Conservation (phyloP, 2,888 invertebrate genomes). For the Timandra comae region DNA sequence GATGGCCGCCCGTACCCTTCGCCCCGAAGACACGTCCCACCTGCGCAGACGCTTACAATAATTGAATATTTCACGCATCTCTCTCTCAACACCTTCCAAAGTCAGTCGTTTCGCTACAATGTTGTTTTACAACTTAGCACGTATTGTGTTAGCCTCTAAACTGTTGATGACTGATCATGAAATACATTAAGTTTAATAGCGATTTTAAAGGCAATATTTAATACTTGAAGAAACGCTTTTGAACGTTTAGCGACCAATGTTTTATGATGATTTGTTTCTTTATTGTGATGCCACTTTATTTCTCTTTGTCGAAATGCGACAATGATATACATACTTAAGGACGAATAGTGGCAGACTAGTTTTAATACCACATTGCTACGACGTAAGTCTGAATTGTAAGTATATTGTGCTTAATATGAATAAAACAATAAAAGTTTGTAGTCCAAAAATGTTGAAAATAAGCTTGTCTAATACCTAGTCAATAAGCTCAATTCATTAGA, state of each 20-base stretch:
- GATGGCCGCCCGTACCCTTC: slow-evolving; percentile 57
- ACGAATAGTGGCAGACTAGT: too few relatives aligned
- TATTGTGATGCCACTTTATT: slow-evolving; percentile 45
- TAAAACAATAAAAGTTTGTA: too few relatives aligned
- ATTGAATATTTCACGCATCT: slow-evolving; percentile 74
- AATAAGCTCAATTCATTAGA: too few relatives aligned
- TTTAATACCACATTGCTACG: too few relatives aligned
- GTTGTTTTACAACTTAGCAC: slow-evolving; percentile 64
- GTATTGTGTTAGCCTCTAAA: slow-evolving; percentile 74
- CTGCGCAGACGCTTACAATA: slow-evolving; percentile 65
- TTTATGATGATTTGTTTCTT: slow-evolving; percentile 76
- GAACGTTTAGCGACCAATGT: slow-evolving; percentile 55
- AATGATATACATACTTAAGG: too few relatives aligned
- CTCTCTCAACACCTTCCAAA: slow-evolving; percentile 72
- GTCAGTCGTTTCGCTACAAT: slow-evolving; percentile 59
- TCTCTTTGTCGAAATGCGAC: slow-evolving; percentile 38
- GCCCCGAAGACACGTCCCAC: slow-evolving; percentile 46
- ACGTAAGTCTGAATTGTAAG: too few relatives aligned
- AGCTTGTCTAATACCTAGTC: too few relatives aligned
- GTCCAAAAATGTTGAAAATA: too few relatives aligned
- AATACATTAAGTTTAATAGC: slow-evolving; percentile 69
- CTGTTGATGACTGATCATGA: slow-evolving; percentile 73
- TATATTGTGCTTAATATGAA: too few relatives aligned
- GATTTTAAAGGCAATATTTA: slow-evolving; percentile 69
- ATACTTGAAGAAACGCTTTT: slow-evolving; percentile 43